phyloP scores from a whole-genome alignment of 2,888 invertebrate species.

The Allolobophora icterica region DNA sequence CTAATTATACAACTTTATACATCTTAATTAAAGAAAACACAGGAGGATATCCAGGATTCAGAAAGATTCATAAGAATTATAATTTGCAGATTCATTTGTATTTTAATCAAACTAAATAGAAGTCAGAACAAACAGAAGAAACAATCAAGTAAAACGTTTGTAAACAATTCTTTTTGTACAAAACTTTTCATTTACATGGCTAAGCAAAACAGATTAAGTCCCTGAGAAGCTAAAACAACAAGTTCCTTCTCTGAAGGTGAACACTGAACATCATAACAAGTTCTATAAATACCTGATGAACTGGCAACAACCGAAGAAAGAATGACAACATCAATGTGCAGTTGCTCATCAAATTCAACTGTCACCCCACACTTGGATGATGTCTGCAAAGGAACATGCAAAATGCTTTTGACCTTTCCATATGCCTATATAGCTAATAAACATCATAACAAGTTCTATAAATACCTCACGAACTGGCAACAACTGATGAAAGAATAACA shows the following conservation, averaged over 20 bases:
- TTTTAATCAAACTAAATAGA: background rate
- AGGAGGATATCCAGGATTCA: background rate
- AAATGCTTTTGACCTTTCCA: background rate
- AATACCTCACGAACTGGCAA: too few species aligned
- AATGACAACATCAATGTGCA: conserved; percentile 79
- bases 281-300: conserved; percentile 71
- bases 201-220: background rate
- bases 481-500: too few species aligned
- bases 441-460: too few species aligned
- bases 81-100: background rate
- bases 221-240: background rate
- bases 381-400: background rate
- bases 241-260: background rate
- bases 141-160: too few species aligned
- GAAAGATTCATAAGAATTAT: background rate
- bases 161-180: background rate
- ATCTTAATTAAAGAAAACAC: too few species aligned
- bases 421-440: background rate
- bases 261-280: background rate
- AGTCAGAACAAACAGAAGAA: too few species aligned
- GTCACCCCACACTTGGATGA: conserved; percentile 72
- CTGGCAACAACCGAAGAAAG: conserved; percentile 86
- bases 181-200: background rate
- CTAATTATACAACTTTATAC: too few species aligned
- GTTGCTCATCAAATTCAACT: conserved; percentile 73